A percentile compares a stretch with the other conserved stretches of the same genome.
Evolutionary conservation across 2,113 vertebrate species (phyloP).

Genomic region (Nothobranchius furzeri): DNA sequence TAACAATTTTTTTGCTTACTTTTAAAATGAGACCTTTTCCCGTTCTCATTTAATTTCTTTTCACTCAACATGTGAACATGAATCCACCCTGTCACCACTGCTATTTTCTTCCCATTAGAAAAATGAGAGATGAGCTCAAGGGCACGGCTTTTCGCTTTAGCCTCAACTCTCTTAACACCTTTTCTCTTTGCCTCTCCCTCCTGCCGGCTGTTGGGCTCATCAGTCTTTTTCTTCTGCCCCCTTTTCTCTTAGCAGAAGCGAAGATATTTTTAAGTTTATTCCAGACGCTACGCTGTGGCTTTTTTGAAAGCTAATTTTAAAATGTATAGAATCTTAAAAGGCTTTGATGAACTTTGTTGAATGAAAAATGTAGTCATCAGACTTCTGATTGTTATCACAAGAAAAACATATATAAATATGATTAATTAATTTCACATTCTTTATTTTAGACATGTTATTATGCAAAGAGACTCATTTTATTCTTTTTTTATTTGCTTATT

Average conservation of each 20-base stretch:
- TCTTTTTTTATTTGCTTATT: too few species aligned
- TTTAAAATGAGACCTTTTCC: neutral
- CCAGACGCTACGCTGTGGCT: neutral
- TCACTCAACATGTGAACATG: constrained; percentile 5
- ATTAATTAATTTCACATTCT: too few species aligned
- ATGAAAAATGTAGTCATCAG: too few species aligned
- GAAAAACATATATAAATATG: too few species aligned
- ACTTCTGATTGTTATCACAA: too few species aligned
- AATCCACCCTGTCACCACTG: constrained; percentile 19
- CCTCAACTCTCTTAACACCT: constrained; percentile 51
- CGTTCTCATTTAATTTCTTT: constrained; percentile 16
- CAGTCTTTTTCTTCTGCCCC: constrained; percentile 25
- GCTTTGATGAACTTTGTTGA: too few species aligned
- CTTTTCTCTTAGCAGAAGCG: constrained; percentile 20
- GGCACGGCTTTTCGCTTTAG: constrained; percentile 47
- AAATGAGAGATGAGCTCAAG: constrained; percentile 48
- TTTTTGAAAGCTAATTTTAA: too few species aligned
- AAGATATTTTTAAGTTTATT: constrained; percentile 12
- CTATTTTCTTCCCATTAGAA: constrained; percentile 56
- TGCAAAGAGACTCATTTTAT: too few species aligned
- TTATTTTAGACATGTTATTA: too few species aligned
- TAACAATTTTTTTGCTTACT: neutral
- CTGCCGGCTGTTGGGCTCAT: constrained; percentile 37
- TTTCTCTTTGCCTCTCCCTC: constrained; percentile 45
- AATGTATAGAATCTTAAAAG: too few species aligned